Conservation (phyloP, 2,888 invertebrate species). For the Apeira syringaria region DNA sequence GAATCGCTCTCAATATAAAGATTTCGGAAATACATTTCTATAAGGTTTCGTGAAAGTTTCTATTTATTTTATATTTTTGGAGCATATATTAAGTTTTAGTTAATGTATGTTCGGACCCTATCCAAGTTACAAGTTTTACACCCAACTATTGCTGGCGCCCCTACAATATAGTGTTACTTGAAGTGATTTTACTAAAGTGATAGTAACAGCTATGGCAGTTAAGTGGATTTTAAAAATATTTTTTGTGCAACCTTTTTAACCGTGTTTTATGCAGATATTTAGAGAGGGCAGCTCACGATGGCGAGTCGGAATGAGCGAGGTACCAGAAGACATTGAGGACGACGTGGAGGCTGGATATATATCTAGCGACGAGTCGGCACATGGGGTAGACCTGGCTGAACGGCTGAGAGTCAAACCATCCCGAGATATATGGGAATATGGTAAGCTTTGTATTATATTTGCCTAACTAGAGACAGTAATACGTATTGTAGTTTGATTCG, state of each 20-base stretch:
- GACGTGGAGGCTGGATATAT: slow-evolving; percentile 72
- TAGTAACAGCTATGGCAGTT: neutral
- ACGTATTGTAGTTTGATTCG: too few species aligned
- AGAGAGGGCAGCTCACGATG: slow-evolving; percentile 66
- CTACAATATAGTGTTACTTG: neutral
- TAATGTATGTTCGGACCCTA: too few species aligned
- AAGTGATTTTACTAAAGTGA: neutral
- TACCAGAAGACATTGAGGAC: slow-evolving; percentile 68
- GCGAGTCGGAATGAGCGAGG: slow-evolving; percentile 66
- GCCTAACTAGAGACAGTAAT: too few species aligned
- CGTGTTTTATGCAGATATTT: slow-evolving; percentile 45
- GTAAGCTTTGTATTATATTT: slow-evolving; percentile 40
- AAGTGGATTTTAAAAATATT: too few species aligned
- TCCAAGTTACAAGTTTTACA: too few species aligned
- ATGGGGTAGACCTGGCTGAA: slow-evolving; percentile 73
- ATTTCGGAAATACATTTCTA: too few species aligned
- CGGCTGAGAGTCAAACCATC: slow-evolving; percentile 69
- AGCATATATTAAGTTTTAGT: too few species aligned
- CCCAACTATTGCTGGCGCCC: too few species aligned
- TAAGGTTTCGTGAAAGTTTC: neutral
- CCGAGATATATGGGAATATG: slow-evolving; percentile 75
- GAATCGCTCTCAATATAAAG: slow-evolving; percentile 1
- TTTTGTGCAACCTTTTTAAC: too few species aligned
- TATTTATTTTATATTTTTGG: neutral
- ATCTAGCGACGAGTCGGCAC: slow-evolving; percentile 82